Conservation (phyloP, 2,113 vertebrate species). For the Osmerus eperlanus region DNA sequence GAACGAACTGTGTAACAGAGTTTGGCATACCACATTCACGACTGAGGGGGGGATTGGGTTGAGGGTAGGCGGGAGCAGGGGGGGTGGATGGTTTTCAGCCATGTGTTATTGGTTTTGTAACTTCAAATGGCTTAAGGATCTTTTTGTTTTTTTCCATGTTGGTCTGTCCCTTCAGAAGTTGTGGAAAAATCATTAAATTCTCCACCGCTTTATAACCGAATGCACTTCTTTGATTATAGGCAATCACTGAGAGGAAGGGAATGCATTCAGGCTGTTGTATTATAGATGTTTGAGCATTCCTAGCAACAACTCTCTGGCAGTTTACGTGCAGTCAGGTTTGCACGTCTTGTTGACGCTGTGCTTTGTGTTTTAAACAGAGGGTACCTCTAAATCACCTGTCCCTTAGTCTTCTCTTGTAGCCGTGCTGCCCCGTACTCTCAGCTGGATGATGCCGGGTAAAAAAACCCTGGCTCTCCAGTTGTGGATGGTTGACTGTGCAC, state of each 20-base stretch:
- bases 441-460: constrained; percentile 25
- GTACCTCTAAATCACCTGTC: background rate
- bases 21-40: constrained; percentile 34
- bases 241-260: background rate
- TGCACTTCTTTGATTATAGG: background rate
- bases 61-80: constrained; percentile 6
- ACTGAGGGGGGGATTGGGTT: constrained; percentile 2
- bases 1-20: constrained; percentile 32
- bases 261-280: background rate
- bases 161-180: constrained; percentile 3
- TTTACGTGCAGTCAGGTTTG: background rate
- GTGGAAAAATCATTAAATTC: constrained; percentile 7
- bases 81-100: constrained; percentile 16
- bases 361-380: background rate
- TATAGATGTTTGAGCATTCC: background rate
- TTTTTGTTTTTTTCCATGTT: constrained; percentile 10
- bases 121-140: constrained; percentile 7
- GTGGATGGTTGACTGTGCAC: constrained; percentile 4
- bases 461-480: constrained; percentile 4
- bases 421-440: too few relatives aligned
- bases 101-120: constrained; percentile 24
- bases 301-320: background rate
- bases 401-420: background rate
- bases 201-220: background rate
- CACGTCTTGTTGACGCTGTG: background rate